Conservation (phyloP, 1,140 invertebrate genomes). For the Atta cephalotes region DNA sequence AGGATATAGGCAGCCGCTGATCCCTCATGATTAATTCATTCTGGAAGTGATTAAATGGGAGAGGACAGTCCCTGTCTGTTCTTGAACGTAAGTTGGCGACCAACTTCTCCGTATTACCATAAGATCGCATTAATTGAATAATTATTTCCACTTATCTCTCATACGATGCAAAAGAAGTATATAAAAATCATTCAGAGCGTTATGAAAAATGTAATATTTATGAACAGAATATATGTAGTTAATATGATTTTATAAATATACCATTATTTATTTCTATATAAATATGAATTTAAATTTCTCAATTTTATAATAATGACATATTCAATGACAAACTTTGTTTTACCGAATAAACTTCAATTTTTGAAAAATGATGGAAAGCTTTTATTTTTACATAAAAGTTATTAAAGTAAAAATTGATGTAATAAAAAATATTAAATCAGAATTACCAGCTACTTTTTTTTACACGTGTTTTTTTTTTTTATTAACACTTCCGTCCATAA, state of each 20-base stretch:
- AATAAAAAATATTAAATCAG: background rate
- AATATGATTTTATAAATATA: background rate
- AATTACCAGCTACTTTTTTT: background rate
- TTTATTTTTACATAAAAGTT: background rate
- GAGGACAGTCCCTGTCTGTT: conserved; percentile 49
- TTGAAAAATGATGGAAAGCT: background rate
- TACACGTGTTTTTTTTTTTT: background rate
- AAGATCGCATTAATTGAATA: conserved; percentile 41
- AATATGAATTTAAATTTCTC: background rate
- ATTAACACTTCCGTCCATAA: background rate
- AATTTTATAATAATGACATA: background rate
- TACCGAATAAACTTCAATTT: background rate
- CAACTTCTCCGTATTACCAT: conserved; percentile 39
- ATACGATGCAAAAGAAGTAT: background rate
- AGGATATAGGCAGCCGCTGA: conserved; percentile 46
- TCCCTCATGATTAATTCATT: conserved; percentile 61
- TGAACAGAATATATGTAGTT: background rate
- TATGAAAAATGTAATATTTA: background rate
- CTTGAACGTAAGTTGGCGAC: conserved; percentile 13
- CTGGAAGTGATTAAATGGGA: conserved; percentile 39
- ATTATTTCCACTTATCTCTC: conserved; percentile 30
- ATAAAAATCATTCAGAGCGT: background rate
- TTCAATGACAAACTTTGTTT: background rate
- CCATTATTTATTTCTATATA: background rate
- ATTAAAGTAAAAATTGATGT: background rate